Evolutionary conservation across 2,888 invertebrate genomes (phyloP), one percentile per base, ranked within the genome.

Genomic region (Muschampia plurimacula): DNA sequence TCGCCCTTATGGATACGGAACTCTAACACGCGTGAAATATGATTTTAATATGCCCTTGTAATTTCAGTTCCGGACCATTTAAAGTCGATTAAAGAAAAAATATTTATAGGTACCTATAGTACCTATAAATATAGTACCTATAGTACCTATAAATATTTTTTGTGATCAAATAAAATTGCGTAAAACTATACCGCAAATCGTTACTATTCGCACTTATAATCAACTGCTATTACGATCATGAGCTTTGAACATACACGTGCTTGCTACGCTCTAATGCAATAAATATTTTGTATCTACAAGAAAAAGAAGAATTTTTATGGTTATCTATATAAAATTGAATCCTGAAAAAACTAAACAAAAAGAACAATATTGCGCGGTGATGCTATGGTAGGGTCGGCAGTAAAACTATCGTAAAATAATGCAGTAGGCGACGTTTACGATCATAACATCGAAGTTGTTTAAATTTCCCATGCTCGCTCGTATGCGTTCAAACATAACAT

Each of bases 41-140:
- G 84, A 82, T 87, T 86, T 84, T 82, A 84, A 81, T 76, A 55
- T 86, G 88, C 84, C 91, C 90, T 90, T 90, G 89, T 81, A 80
- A 75, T 77, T 75, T 80, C 82, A 82, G 86, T 92, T 93, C 91
- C 92, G 91, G 91, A 87, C 82, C 84, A 85, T 87, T 87, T 87
- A 90, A 92, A 88, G 89, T 89, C 89, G 86, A 62, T 87, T 89
- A 88, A 87, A 89, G 84, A 87, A 87, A 88, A 68, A 84, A 79
- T 77, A 81, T 22, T 22, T 22, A 22, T 22, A 22, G 22, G 22
- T 60, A 72, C 60, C n/a, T n/a, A n/a, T n/a, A n/a, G n/a, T n/a
- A n/a, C n/a, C n/a, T n/a, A n/a, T n/a, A n/a, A n/a, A n/a, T n/a
- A n/a, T n/a, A n/a, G n/a, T n/a, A n/a, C n/a, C n/a, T n/a, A n/a